phyloP scores from a whole-genome alignment of 2,797 vertebrate species.

The Microchirus variegatus region DNA sequence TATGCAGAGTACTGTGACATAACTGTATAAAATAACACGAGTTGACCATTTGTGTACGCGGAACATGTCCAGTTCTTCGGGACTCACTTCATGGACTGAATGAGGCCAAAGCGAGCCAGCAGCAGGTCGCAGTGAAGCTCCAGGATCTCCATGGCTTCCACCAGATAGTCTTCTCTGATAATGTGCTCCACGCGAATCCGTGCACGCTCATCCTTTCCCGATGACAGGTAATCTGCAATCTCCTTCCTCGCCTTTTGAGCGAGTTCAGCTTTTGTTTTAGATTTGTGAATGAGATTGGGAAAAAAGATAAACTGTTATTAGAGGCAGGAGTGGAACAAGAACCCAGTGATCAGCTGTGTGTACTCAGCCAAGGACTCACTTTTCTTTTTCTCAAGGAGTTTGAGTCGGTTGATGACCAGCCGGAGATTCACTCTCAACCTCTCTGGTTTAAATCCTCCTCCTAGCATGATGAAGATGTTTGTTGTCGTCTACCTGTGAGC shows the following conservation, averaged over 20 bases:
- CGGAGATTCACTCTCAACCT: slow-evolving; percentile 94
- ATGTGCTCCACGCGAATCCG: slow-evolving; percentile 98
- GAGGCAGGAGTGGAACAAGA: neutral
- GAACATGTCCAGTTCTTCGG: slow-evolving; percentile 50
- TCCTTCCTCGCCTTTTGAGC: slow-evolving; percentile 98
- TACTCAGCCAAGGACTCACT: slow-evolving; percentile 81
- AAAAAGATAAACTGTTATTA: slow-evolving; percentile 2
- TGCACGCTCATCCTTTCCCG: slow-evolving; percentile 95
- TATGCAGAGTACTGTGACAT: neutral
- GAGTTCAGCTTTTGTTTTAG: slow-evolving; percentile 86
- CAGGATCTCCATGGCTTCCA: slow-evolving; percentile 99
- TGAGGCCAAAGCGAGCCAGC: slow-evolving; percentile 93
- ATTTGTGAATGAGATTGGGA: slow-evolving; percentile 19
- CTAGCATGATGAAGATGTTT: slow-evolving; percentile 82
- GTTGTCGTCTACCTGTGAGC: slow-evolving; percentile 26
- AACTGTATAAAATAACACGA: neutral
- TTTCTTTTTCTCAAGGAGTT: slow-evolving; percentile 98
- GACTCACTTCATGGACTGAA: slow-evolving; percentile 97
- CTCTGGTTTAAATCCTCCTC: slow-evolving; percentile 94
- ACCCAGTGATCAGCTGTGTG: neutral
- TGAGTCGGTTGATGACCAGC: slow-evolving; percentile 96
- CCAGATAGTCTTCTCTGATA: slow-evolving; percentile 98
- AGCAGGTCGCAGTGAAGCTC: slow-evolving; percentile 97
- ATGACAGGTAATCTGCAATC: slow-evolving; percentile 95
- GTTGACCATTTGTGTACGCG: neutral